phyloP scores from a whole-genome alignment of 2,113 vertebrate genomes.

The Micromys minutus region DNA sequence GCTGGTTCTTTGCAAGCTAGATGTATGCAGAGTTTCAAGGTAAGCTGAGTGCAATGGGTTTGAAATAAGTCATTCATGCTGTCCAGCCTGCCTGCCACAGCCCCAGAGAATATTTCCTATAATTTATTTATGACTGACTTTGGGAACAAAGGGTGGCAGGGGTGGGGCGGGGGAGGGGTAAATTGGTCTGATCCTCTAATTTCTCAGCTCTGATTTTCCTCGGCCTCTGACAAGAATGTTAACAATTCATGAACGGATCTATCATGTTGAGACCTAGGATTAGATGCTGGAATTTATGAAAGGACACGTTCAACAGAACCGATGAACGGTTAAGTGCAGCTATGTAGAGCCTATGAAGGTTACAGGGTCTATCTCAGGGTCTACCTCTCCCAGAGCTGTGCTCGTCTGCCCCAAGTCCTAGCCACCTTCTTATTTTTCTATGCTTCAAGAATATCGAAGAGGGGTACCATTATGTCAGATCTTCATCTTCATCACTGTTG shows the following conservation, averaged over 20 bases:
- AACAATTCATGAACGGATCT: background rate
- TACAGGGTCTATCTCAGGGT: background rate
- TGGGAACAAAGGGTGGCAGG: background rate
- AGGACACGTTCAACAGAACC: background rate
- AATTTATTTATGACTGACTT: background rate
- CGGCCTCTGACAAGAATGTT: background rate
- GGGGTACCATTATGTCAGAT: too few relatives aligned
- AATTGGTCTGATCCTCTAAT: background rate
- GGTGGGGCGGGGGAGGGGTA: background rate
- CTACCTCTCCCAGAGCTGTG: background rate
- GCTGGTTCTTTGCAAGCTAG: background rate
- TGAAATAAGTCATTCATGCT: background rate
- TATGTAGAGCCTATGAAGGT: background rate
- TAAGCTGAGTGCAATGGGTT: background rate
- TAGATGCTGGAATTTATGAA: background rate
- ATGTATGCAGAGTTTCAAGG: background rate
- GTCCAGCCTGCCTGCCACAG: background rate
- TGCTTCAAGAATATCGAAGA: background rate
- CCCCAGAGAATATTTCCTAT: background rate
- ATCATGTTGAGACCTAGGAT: background rate
- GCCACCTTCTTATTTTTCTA: slow-evolving; percentile 11
- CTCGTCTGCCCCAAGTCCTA: background rate
- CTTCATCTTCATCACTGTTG: background rate
- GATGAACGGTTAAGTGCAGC: background rate
- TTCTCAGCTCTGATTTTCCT: background rate